phyloP scores from a whole-genome alignment of 2,113 vertebrate genomes.

The Mungos mungo region DNA sequence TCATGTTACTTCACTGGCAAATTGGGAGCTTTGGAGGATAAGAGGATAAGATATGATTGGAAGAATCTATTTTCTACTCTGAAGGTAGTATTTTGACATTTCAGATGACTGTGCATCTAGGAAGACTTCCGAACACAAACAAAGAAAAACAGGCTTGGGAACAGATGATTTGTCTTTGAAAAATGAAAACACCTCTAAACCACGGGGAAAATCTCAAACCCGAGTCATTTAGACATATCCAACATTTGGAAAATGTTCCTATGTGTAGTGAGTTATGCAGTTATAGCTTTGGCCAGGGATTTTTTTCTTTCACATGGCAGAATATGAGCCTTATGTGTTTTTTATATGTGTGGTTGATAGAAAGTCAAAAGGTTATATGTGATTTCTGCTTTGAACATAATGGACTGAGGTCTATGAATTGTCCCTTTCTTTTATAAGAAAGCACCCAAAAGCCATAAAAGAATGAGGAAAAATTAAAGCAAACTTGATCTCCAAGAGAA shows the following conservation, averaged over 20 bases:
- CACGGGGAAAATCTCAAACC: neutral
- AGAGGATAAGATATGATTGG: conserved; percentile 21
- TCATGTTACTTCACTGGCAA: neutral
- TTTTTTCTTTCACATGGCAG: neutral
- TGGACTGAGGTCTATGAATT: neutral
- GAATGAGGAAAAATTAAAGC: neutral
- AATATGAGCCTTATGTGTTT: neutral
- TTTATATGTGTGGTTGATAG: neutral
- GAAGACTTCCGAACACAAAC: conserved; percentile 19
- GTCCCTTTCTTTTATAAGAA: neutral
- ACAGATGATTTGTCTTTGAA: conserved; percentile 26
- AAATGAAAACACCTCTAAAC: conserved; percentile 16
- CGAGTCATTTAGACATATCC: neutral
- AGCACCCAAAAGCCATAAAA: conserved; percentile 22
- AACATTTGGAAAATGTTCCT: neutral
- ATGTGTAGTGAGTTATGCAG: neutral
- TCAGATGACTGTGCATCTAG: conserved; percentile 7
- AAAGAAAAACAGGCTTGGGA: conserved; percentile 1
- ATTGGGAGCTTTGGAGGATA: conserved; percentile 38
- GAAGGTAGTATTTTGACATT: conserved; percentile 27
- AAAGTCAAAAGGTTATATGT: neutral
- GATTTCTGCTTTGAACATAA: conserved; percentile 40
- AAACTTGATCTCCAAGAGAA: neutral
- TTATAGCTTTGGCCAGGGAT: neutral
- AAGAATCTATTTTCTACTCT: conserved; percentile 53